phyloP scores from a whole-genome alignment of 37 sponge, comb jelly and placozoan species.

The Dysidea cf. avara region DNA sequence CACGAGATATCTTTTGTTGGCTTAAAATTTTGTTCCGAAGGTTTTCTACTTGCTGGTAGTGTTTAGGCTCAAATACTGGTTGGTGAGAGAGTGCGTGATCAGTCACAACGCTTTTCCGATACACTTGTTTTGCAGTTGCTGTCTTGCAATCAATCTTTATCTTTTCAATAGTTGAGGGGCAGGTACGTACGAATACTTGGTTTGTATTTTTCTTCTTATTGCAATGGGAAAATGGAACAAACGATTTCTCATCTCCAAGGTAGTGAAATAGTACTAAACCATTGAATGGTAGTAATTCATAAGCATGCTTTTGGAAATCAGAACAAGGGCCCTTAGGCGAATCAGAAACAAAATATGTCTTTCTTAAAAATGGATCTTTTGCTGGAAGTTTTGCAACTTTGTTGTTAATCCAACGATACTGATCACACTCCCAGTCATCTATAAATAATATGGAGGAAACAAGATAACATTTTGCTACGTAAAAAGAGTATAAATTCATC shows the following conservation, averaged over 20 bases:
- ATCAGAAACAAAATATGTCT: slow-evolving; percentile 34
- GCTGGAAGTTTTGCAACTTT: slow-evolving; percentile 44
- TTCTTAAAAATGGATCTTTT: slow-evolving; percentile 38
- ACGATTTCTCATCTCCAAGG: slow-evolving; percentile 46
- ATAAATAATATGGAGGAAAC: background rate
- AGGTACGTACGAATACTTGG: slow-evolving; percentile 7
- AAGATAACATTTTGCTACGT: no score
- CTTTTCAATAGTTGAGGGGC: slow-evolving; percentile 12
- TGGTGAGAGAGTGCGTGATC: background rate
- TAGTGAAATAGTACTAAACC: slow-evolving; percentile 39
- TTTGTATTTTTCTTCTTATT: slow-evolving; percentile 3
- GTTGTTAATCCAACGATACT: slow-evolving; percentile 29
- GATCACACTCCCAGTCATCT: slow-evolving; percentile 53
- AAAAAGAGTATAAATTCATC: no score
- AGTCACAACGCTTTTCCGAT: slow-evolving; percentile 11
- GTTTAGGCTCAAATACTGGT: slow-evolving; percentile 26
- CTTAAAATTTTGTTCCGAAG: slow-evolving; percentile 1
- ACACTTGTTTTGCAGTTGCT: slow-evolving; percentile 17
- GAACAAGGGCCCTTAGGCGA: slow-evolving; percentile 40
- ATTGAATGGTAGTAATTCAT: slow-evolving; percentile 35
- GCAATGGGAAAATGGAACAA: slow-evolving; percentile 27
- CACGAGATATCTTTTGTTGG: slow-evolving; percentile 32
- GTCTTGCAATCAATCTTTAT: slow-evolving; percentile 19
- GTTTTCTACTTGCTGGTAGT: slow-evolving; percentile 40
- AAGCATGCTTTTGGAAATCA: slow-evolving; percentile 43